Evolutionary conservation across 2,113 vertebrate species (phyloP), one percentile per base, ranked within the genome.

Genomic region (Archilochus colubris): DNA sequence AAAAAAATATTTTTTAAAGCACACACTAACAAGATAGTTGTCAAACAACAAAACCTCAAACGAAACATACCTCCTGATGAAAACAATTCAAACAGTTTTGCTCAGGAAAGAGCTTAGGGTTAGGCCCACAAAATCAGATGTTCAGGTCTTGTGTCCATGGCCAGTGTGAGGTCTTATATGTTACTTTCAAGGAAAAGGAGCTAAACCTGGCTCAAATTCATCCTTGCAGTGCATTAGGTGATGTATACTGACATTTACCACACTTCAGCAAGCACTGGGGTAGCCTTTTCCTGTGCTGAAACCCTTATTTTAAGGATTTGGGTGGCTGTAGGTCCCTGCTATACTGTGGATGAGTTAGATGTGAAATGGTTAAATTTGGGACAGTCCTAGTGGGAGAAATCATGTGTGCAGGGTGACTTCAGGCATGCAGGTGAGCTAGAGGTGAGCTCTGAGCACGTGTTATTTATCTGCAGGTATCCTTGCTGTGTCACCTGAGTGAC

Each of bases 391-490:
- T 12, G 27, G 1, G n/a, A 38, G 92, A 22, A 66, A 13, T 33
- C 0, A 0, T 9, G 46, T 3, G 0, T 6, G 25, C 7, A 5
- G 31, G n/a, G 55, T 36, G 44, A 7, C 23, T 22, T 50, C 16
- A 15, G 2, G n/a, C 27, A 25, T 2, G 1, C 33, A 27, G 82
- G 33, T 0, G 0, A 74, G 66, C 33, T 76, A 8, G 27, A 54
- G 54, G 25, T 24, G 83, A 88, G 66, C 38, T 81, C 19, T 55
- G 31, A 27, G 24, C 21, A 1, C 1, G 0, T 31, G 3, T 36
- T 74, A 5, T 46, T 58, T 51, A 9, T 22, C 73, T 57, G n/a
- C 55, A 12, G 6, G 1, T 20, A 25, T 38, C 43, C 62, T 31
- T 30, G 14, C 10, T 0, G 0, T n/a, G 66, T 25, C 62, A 44